These are phyloP conservation scores for Serinus canaria DNA, from an alignment of 2,113 vertebrate species.

Conservation along the genomic window DNA sequence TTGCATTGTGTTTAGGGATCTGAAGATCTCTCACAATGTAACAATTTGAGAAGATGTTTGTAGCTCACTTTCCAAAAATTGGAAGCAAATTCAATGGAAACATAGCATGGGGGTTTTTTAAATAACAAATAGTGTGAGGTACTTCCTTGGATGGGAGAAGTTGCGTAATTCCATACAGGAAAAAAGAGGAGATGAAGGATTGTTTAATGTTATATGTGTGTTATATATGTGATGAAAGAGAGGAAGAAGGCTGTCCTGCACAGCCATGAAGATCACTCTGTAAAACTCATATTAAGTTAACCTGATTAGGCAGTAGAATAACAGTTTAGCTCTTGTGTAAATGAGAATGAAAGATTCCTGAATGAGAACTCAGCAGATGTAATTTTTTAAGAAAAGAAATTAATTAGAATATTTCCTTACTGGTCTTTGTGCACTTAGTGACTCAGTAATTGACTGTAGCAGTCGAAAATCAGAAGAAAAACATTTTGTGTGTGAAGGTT, in stretches of 20 bases:
- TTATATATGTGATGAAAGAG: constrained; percentile 31
- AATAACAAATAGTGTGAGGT: background rate
- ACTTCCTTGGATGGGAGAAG: background rate
- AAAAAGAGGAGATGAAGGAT: constrained; percentile 1
- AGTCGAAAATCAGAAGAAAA: constrained; percentile 7
- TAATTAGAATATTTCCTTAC: background rate
- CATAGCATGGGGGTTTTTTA: accelerated
- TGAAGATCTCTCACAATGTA: background rate
- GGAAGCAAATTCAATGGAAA: background rate
- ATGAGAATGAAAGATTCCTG: background rate
- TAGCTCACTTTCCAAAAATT: background rate
- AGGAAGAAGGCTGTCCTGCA: background rate
- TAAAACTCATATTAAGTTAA: constrained; percentile 18
- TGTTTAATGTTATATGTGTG: constrained; percentile 23
- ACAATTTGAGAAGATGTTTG: background rate
- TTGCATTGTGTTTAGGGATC: background rate
- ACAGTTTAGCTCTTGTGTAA: background rate
- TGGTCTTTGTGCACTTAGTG: background rate
- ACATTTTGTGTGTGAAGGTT: background rate
- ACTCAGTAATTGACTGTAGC: background rate
- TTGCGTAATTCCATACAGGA: background rate
- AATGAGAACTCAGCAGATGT: background rate
- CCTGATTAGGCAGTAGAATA: constrained; percentile 28
- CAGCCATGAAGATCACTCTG: background rate
- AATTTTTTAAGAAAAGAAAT: background rate